Evolutionary conservation across 1,140 invertebrate genomes (phyloP).

Genomic region (Proales similis): DNA sequence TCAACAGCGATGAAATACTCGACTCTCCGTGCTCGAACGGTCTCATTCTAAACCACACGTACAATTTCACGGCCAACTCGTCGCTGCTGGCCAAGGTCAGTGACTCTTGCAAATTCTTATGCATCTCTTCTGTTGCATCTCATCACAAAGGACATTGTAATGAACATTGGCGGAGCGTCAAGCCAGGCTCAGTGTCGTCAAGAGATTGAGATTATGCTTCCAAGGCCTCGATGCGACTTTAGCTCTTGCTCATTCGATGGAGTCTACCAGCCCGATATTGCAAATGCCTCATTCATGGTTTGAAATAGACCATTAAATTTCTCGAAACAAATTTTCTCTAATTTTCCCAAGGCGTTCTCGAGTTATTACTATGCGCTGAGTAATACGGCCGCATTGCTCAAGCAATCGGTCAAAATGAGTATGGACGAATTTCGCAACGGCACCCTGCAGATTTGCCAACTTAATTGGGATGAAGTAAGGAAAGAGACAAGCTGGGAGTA

Average conservation of each 20-base stretch:
- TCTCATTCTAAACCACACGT: no score
- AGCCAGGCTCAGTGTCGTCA: not conserved
- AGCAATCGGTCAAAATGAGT: not conserved
- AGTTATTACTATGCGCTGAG: slow-evolving; percentile 34
- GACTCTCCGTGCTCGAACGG: slow-evolving; percentile 27
- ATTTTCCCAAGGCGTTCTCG: slow-evolving; percentile 8
- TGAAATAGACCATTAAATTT: not conserved
- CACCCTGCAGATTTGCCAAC: slow-evolving; percentile 3
- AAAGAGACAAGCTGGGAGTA: no score
- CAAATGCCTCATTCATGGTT: not conserved
- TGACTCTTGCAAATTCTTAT: no score
- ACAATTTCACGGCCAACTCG: no score
- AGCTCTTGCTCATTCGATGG: slow-evolving; percentile 4
- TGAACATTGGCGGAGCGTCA: slow-evolving; percentile 9
- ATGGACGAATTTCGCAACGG: not conserved
- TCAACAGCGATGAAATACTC: no score
- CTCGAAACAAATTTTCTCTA: not conserved
- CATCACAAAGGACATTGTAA: no score
- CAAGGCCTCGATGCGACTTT: not conserved
- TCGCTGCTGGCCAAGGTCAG: no score
- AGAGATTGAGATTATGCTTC: slow-evolving; percentile 12
- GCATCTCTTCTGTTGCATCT: no score
- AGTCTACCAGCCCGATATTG: not conserved
- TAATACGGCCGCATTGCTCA: slow-evolving; percentile 9
- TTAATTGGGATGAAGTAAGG: slow-evolving; percentile 15